Evolutionary conservation across 1,140 invertebrate species (phyloP).

Genomic region (Magallana angulata): DNA sequence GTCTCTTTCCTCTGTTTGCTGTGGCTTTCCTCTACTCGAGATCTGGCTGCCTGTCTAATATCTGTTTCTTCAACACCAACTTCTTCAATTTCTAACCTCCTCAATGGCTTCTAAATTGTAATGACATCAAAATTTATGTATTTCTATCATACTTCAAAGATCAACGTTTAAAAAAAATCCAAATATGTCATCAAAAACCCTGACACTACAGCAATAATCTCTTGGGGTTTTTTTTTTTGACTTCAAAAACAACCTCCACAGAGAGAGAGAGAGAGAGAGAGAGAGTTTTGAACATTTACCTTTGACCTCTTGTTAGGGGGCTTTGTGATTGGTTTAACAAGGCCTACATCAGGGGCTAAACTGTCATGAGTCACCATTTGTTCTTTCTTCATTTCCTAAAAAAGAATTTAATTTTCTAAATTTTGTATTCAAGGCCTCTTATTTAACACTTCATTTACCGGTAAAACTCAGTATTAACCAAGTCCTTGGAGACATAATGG

Average conservation of each 20-base stretch:
- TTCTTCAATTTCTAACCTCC: constrained; percentile 75
- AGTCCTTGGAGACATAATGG: no score
- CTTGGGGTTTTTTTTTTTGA: no score
- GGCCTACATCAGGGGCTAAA: constrained; percentile 54
- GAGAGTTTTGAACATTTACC: constrained; percentile 49
- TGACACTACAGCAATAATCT: no score
- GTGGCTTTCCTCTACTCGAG: constrained; percentile 60
- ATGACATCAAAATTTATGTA: background rate
- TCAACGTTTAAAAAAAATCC: no score
- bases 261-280: no score
- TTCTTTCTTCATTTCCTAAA: constrained; percentile 67
- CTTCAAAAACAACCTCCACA: no score
- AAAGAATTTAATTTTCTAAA: background rate
- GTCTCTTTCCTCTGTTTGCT: constrained; percentile 66
- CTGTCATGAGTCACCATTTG: constrained; percentile 57
- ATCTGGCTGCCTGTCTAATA: constrained; percentile 54
- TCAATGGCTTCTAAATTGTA: constrained; percentile 70
- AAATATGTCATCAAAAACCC: no score
- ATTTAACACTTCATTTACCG: no score
- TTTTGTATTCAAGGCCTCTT: no score
- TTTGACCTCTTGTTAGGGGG: constrained; percentile 71
- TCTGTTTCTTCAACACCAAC: constrained; percentile 70
- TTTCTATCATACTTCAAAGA: no score
- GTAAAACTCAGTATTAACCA: no score
- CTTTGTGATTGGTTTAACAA: constrained; percentile 75